These are phyloP conservation scores for Danaus chrysippus DNA, from an alignment of 2,888 invertebrate genomes.

Conservation along the genomic window DNA sequence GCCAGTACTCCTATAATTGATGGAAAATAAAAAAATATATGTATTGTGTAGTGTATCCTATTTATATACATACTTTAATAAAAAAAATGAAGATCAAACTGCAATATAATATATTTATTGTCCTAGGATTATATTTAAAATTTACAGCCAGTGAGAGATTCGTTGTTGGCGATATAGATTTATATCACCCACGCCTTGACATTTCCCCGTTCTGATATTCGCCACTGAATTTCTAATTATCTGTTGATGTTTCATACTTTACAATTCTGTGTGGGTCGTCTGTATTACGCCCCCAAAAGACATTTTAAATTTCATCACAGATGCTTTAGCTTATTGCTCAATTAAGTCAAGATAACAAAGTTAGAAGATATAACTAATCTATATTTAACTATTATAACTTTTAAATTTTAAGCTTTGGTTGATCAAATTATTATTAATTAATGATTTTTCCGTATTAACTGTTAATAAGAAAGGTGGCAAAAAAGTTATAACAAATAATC, in stretches of 20 bases:
- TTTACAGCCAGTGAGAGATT: slow-evolving; percentile 8
- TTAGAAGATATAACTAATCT: neutral
- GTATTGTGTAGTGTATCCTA: too few relatives aligned
- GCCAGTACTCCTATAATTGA: too few relatives aligned
- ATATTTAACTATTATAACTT: neutral
- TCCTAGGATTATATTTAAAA: neutral
- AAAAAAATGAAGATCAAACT: too few relatives aligned
- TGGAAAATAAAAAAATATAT: too few relatives aligned
- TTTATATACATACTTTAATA: too few relatives aligned
- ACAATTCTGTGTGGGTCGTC: slow-evolving; percentile 37
- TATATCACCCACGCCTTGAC: slow-evolving; percentile 38
- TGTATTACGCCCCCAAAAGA: slow-evolving; percentile 17
- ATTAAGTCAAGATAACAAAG: neutral
- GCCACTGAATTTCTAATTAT: slow-evolving; percentile 38
- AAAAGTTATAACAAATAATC: too few relatives aligned
- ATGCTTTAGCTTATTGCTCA: neutral
- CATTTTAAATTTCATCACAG: slow-evolving; percentile 1
- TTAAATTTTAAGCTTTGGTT: too few relatives aligned
- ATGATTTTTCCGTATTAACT: too few relatives aligned
- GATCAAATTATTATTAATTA: too few relatives aligned
- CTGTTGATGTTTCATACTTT: slow-evolving; percentile 36
- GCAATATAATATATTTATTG: neutral
- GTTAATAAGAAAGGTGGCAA: too few relatives aligned
- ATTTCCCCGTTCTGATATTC: slow-evolving; percentile 33
- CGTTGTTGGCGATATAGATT: too few relatives aligned